phyloP scores from a whole-genome alignment of 2,797 vertebrate genomes.

The Halcyon leucocephala region DNA sequence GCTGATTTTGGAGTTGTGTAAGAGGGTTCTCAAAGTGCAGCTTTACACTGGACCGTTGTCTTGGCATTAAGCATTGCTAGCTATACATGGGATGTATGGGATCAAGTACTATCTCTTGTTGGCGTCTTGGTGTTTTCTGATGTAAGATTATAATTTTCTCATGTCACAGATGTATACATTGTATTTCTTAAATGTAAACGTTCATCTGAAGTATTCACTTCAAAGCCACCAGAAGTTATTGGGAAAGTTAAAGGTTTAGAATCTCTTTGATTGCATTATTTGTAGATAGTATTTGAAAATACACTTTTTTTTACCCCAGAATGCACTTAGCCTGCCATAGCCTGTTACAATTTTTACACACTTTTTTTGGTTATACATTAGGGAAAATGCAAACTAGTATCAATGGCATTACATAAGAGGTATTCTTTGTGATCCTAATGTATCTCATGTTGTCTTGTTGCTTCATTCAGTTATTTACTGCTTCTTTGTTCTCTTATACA shows the following conservation, averaged over 20 bases:
- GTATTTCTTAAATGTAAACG: not conserved
- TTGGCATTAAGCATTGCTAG: not conserved
- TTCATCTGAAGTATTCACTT: not conserved
- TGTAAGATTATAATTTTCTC: not conserved
- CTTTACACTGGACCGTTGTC: not conserved
- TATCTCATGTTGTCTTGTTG: not conserved
- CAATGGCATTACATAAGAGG: not conserved
- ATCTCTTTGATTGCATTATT: not conserved
- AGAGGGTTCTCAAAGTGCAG: not conserved
- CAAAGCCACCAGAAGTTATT: not conserved
- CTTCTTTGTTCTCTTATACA: conserved; percentile 53
- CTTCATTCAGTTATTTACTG: not conserved
- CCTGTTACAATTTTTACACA: not conserved
- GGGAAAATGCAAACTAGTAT: not conserved
- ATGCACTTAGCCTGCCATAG: not conserved
- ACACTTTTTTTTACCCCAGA: not conserved
- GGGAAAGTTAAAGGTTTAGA: not conserved
- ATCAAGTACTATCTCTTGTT: not conserved
- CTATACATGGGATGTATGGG: too few species aligned
- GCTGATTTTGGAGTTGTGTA: not conserved
- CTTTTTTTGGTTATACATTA: not conserved
- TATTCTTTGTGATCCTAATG: not conserved
- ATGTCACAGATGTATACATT: not conserved
- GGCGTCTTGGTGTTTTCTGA: not conserved
- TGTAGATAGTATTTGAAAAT: not conserved